Evolutionary conservation across 2,888 invertebrate genomes (phyloP), one percentile per base, ranked within the genome.

Genomic region (Proisotoma minuta): DNA sequence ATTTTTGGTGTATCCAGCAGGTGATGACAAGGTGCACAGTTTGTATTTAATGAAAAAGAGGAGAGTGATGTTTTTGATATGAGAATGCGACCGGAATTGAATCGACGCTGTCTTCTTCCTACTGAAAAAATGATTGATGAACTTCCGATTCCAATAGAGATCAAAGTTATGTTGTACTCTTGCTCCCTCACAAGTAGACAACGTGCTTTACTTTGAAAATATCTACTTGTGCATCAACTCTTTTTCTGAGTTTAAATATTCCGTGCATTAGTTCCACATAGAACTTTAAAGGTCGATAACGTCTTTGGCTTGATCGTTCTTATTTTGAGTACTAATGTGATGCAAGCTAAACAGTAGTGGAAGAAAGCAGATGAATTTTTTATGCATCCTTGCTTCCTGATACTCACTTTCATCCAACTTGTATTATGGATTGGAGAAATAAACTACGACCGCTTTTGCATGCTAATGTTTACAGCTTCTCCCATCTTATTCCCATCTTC

Each of bases 81-180:
- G 5, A 43, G 43, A 34, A 34, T 52, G 24, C 50, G 34, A 34
- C 5, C 12, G 40, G 51, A 48, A 52, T 43, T n/a, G 29, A 62
- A 56, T 59, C 53, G 43, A 51, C 49, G 43, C 68, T 72, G 72
- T 72, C 72, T 34, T 20, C 47, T 50, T 57, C 52, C 57, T 48
- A 49, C 50, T 43, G 60, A 60, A 59, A 67, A 65, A 67, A 70
- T 72, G 72, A 72, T 72, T 69, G 72, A 72, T 72, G 72, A 72
- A 72, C 72, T 71, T 72, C 72, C 72, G 72, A 72, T 71, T 72
- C 72, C 66, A 72, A 72, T 72, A 71, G 72, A 70, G 72, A 72
- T 72, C 70, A 68, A 70, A 70, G 70, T 71, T 71, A 72, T 70
- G 69, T 65, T 62, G 53, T 61, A 64, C 60, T 60, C 26, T 20